Percentiles rank a stretch among this genome's conserved stretches.
These are phyloP conservation scores for Mola mola DNA, from an alignment of 2,113 vertebrate species.

Conservation along the genomic window DNA sequence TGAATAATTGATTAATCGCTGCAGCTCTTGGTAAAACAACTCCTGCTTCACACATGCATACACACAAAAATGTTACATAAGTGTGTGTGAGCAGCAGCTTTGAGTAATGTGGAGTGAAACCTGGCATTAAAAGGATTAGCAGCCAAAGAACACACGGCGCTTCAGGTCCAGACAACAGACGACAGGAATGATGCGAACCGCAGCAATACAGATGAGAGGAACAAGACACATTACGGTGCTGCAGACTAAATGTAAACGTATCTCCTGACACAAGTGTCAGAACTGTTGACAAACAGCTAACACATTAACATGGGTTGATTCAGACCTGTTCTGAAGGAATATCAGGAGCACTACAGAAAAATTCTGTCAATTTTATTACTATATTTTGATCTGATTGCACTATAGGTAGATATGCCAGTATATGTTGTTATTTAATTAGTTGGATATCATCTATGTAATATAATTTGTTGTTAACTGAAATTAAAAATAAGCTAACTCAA, in stretches of 20 bases:
- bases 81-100: constrained; percentile 60
- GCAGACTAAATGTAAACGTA: background rate
- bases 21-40: too few species aligned
- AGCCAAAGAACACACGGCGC: constrained; percentile 61
- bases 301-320: background rate
- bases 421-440: too few species aligned
- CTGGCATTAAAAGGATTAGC: constrained; percentile 69
- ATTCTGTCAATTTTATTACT: too few species aligned
- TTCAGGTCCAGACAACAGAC: constrained; percentile 44
- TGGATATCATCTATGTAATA: background rate
- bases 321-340: background rate
- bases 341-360: background rate
- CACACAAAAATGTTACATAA: constrained; percentile 47
- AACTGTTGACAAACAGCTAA: background rate
- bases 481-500: background rate
- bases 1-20: too few species aligned
- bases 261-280: background rate
- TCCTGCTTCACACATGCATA: background rate
- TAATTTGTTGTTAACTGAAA: background rate
- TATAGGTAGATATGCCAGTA: too few species aligned
- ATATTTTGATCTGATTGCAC: too few species aligned
- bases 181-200: constrained; percentile 29
- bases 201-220: constrained; percentile 24
- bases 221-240: background rate
- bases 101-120: constrained; percentile 73